Evolutionary conservation across 2,113 vertebrate genomes (phyloP), one percentile per base, ranked within the genome.

Genomic region (Calcarius ornatus): DNA sequence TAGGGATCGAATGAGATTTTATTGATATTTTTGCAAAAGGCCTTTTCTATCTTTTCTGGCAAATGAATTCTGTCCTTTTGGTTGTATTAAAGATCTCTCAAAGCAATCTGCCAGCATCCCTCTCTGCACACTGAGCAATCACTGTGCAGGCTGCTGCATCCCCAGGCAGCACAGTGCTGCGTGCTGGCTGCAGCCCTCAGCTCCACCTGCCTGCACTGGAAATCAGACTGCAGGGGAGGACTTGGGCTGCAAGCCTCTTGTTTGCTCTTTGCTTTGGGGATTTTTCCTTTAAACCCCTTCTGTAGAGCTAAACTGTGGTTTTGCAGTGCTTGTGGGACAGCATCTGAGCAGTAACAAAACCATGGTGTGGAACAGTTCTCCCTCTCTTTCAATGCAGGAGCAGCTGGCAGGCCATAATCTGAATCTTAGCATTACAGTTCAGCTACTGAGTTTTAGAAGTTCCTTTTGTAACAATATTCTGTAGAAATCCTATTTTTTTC

Each of bases 141-240:
- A 3, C 66, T 70, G 81, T 57, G 60, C 72, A 84, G 90, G 35
- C 76, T 93, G 76, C 90, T 81, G 92, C 88, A 90, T 94, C 88
- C 77, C 61, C 27, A 83, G 80, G 64, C 90, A 95, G 92, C 37
- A 81, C 79, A 96, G 50, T 1, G 2, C 80, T 88, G 65, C 0
- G 51, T 56, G 76, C 88, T 95, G 76, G 68, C 90, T 94, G 88
- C 40, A 94, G 80, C 90, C 90, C 76, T 92, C 54, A 21, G 76
- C 92, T 96, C 85, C 64, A 75, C 86, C 94, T 93, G 92, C 90
- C 85, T 93, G 94, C 71, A 8, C 78, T 68, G 59, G 72, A 87
- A 81, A 82, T n/a, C 78, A 66, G 59, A 76, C 70, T 73, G 88
- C 84, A 76, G 78, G 53, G 43, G 47, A 70, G 40, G 54, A 43